Evolutionary conservation across 2,888 invertebrate genomes (phyloP), one percentile per base, ranked within the genome.

Genomic region (Taphrorychus bicolor): DNA sequence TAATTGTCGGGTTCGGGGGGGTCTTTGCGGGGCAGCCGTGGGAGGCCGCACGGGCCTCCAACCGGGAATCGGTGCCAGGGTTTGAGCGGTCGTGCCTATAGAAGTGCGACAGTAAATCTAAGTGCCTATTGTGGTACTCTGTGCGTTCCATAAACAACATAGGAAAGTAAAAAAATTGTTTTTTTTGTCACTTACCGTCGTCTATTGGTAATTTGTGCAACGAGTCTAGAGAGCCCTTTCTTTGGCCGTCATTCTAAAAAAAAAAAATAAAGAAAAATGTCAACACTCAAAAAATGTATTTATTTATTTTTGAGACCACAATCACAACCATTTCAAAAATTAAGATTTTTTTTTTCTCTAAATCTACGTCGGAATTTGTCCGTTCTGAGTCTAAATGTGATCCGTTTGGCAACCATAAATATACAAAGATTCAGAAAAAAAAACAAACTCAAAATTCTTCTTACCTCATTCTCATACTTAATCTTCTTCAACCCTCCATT

Each of bases 1-100:
- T 72, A 77, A 75, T 69, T 76, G 84, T 77, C 76, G 87, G 83
- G 84, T 87, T 86, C 76, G 87, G 84, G 82, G 87, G 83, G 74
- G 87, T 84, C 74, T 86, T 85, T 83, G 87, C 82, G 83, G 87
- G 83, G 84, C 85, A 83, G 75, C 72, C 49, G 71, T 76, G 72
- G 72, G 87, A 82, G 82, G 86, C 84, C 83, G 85, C 81, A 87
- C 87, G 83, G 78, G 84, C 85, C 85, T 85, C 87, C 85, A 82
- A 75, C 82, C 82, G 74, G 80, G 77, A 70, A 81, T 77, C 66
- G 80, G 80, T 72, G 81, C 78, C 72, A 80, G 73, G 69, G 80
- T 45, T 45, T 14, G 45, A 45, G 22, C 18, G 14, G 11, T 54
- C 7, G 24, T 7, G 54, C 54, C 54, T 54, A 77, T 21, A 51